Evolutionary conservation across 2,888 invertebrate species (phyloP).

Genomic region (Altica lythri): DNA sequence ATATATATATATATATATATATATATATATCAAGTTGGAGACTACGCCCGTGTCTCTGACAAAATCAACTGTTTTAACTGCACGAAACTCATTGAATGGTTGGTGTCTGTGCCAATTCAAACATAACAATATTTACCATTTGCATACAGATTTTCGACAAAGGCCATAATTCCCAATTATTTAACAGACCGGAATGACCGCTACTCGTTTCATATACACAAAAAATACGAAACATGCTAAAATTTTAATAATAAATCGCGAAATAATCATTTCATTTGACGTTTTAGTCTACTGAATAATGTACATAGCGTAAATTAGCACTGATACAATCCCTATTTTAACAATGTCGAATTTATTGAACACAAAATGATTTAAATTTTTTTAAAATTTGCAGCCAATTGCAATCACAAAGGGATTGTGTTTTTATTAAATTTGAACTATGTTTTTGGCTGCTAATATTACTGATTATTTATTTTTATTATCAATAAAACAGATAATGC

Average conservation of each 20-base stretch:
- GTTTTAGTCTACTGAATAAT: constrained; percentile 5
- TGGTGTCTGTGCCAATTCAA: constrained; percentile 15
- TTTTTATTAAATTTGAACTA: no score
- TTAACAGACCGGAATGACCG: constrained; percentile 17
- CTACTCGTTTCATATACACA: background rate
- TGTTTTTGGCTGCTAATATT: no score
- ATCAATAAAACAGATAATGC: no score
- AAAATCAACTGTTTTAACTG: background rate
- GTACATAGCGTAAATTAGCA: background rate
- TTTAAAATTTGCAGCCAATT: no score
- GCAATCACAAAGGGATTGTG: no score
- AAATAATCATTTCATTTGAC: constrained; percentile 20
- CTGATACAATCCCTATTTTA: background rate
- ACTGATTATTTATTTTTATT: no score
- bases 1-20: no score
- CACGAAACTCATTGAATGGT: constrained; percentile 3
- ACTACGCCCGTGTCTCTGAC: background rate
- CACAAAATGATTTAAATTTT: no score
- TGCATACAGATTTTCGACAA: constrained; percentile 22
- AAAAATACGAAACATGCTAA: constrained; percentile 7
- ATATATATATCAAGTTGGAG: no score
- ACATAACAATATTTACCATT: constrained; percentile 14
- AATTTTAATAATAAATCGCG: constrained; percentile 22
- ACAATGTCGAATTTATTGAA: background rate
- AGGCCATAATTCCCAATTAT: constrained; percentile 27